These are phyloP conservation scores for Heliconius cydno DNA, from an alignment of 2,888 invertebrate species.

Conservation along the genomic window DNA sequence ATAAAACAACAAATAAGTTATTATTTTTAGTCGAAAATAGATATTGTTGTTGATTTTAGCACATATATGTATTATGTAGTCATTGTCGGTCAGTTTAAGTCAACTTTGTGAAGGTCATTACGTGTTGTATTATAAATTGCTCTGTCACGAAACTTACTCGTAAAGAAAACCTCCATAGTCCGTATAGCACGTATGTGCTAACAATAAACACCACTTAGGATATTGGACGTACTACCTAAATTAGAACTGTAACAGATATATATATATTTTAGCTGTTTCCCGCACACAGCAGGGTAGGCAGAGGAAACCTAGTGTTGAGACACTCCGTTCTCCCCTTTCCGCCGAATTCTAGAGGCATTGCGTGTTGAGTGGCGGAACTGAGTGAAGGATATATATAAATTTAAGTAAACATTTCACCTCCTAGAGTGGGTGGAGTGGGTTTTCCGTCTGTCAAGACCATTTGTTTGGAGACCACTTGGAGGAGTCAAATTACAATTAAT, in stretches of 20 bases:
- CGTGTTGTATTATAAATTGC: conserved; percentile 54
- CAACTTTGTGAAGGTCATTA: conserved; percentile 46
- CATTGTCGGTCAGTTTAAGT: conserved; percentile 34
- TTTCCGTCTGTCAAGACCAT: no score
- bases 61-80: conserved; percentile 35
- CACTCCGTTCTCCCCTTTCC: no score
- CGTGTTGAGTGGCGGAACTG: no score
- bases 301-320: no score
- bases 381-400: not conserved
- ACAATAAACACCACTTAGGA: conserved; percentile 40
- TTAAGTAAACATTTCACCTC: not conserved
- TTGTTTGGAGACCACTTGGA: no score
- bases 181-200: conserved; percentile 48
- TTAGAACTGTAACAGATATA: no score
- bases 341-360: no score
- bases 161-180: no score
- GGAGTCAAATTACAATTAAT: no score
- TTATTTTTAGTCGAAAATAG: conserved; percentile 33
- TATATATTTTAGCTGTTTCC: no score
- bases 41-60: conserved; percentile 35
- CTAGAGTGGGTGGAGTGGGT: no score
- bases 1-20: not conserved
- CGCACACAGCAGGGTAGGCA: no score
- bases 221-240: not conserved
- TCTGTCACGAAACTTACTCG: conserved; percentile 56